phyloP scores from a whole-genome alignment of 1,140 invertebrate genomes.

The Bemisia tabaci region DNA sequence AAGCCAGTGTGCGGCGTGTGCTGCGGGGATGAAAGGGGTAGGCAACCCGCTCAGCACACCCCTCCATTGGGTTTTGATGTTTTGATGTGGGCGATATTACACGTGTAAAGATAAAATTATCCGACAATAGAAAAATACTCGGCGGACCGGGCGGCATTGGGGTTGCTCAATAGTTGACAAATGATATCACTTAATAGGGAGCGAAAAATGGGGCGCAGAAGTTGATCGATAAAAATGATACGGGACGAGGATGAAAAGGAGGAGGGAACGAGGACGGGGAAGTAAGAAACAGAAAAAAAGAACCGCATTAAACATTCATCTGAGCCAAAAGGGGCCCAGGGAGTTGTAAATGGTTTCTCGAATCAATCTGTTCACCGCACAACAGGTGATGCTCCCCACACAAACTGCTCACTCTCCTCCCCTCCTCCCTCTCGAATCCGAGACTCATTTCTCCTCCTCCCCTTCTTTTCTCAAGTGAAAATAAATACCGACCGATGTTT shows the following conservation, averaged over 20 bases:
- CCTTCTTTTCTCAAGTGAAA: not conserved
- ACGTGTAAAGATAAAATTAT: not conserved
- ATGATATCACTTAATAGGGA: not conserved
- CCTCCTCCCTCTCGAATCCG: not conserved
- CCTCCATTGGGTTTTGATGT: too few species aligned
- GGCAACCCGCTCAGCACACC: too few species aligned
- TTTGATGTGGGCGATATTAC: too few species aligned
- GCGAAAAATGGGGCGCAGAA: not conserved
- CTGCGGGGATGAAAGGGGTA: too few species aligned
- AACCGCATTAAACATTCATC: not conserved
- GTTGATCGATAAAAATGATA: not conserved
- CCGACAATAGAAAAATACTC: not conserved
- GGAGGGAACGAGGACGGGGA: not conserved
- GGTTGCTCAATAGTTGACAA: not conserved
- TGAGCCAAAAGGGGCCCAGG: not conserved
- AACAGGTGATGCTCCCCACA: not conserved
- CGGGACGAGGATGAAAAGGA: not conserved
- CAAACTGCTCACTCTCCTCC: not conserved
- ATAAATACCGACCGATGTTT: not conserved
- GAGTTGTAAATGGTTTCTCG: not conserved
- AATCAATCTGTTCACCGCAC: not conserved
- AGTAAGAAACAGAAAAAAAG: not conserved
- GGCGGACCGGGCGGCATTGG: not conserved
- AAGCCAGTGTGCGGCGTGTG: too few species aligned
- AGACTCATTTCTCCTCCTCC: not conserved